Evolutionary conservation across 2,113 vertebrate genomes (phyloP), one percentile per base, ranked within the genome.

Genomic region (Chionomys nivalis): DNA sequence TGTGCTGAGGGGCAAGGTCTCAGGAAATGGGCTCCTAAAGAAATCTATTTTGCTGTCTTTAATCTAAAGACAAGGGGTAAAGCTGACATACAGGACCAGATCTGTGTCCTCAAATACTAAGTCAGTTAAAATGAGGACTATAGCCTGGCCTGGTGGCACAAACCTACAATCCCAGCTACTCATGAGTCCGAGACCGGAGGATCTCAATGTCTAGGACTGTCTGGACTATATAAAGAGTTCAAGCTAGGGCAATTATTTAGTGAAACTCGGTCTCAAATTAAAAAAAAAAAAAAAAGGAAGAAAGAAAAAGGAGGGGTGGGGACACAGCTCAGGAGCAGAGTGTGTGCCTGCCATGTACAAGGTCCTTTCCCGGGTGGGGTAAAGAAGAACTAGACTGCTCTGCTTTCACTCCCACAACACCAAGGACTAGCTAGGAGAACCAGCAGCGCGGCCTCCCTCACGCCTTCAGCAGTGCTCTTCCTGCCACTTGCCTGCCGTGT

Each of bases 51-150:
- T 61, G 24, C 8, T 75, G 36, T 47, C 83, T 78, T 91, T 39
- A 63, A 47, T 72, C 75, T 73, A 89, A 75, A 49, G 94, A 82
- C 44, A 82, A 90, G 31, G 73, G 23, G 83, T 87, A 87, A 92
- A 77, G 61, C 19, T 47, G 52, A 26, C n/a, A 39, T 5, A 42
- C 0, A 81, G 63, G 9, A 65, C 44, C 33, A 63, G 33, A 91
- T 58, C 11, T 79, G 52, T 66, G 65, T 0, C 33, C 36, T 81
- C 31, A 73, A 70, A 31, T 24, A 89, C 42, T 17, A 90, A 75
- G 31, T 61, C 82, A 44, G 66, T 73, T 68, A 89, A 85, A 68
- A 91, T 52, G 21, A 39, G 47, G 47, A 39, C 49, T 28, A n/a
- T 12, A 55, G 68, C 49, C 66, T 26, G 36, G 66, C 66, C 66